These are phyloP conservation scores for Sigmodon hispidus DNA, from an alignment of 2,113 vertebrate genomes.

Conservation along the genomic window DNA sequence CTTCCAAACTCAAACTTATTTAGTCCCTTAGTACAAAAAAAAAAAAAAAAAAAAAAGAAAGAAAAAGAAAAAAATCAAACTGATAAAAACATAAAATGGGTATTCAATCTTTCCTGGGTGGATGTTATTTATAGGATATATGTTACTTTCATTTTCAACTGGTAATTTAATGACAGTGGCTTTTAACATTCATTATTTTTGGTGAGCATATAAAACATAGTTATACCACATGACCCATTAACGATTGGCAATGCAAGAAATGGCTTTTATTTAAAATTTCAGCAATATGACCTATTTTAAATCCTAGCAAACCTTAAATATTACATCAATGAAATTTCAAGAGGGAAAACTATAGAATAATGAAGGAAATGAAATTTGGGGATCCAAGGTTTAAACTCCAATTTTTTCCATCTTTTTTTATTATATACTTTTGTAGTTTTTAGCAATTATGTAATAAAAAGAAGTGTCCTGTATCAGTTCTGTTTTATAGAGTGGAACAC, in stretches of 20 bases:
- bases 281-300: conserved; percentile 24
- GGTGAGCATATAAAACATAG: conserved; percentile 70
- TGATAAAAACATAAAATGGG: not conserved
- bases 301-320: not conserved
- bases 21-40: not conserved
- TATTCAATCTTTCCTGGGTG: not conserved
- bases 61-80: not conserved
- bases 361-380: not conserved
- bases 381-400: conserved; percentile 12
- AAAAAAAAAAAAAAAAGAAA: not conserved
- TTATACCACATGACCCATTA: conserved; percentile 64
- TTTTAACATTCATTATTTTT: conserved; percentile 26
- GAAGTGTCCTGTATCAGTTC: not conserved
- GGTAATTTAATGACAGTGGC: conserved; percentile 26
- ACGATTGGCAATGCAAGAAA: not conserved
- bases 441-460: conserved; percentile 9
- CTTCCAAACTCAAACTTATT: not conserved
- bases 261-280: conserved; percentile 48
- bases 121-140: conserved; percentile 29
- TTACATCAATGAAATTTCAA: not conserved
- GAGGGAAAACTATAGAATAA: not conserved
- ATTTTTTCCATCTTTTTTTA: not conserved
- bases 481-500: not conserved
- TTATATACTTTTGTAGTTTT: not conserved
- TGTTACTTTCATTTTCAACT: conserved; percentile 62